Percentiles rank a stretch among this genome's conserved stretches.
Evolutionary conservation across 1,140 invertebrate genomes (phyloP).

Genomic region (Panagrolaimus sp.): DNA sequence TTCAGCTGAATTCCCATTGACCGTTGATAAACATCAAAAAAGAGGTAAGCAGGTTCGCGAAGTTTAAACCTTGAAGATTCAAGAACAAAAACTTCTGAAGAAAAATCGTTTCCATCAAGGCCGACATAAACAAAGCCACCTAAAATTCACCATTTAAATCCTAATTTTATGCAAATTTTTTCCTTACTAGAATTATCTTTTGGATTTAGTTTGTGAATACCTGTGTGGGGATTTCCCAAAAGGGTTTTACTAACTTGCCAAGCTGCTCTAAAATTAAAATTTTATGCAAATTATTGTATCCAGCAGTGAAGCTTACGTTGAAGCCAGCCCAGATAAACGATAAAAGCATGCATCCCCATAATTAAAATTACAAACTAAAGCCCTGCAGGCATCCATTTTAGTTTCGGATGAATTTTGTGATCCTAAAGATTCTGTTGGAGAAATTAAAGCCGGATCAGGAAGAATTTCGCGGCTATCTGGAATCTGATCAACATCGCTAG

Average conservation of each 20-base stretch:
- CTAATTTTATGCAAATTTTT: neutral
- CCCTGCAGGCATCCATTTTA: conserved; percentile 28
- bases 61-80: conserved; percentile 33
- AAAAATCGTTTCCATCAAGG: conserved; percentile 34
- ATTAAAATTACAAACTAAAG: conserved; percentile 35
- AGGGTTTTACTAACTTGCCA: conserved; percentile 27
- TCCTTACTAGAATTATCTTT: conserved; percentile 24
- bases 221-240: conserved; percentile 44
- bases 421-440: neutral
- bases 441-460: neutral
- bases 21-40: conserved; percentile 48
- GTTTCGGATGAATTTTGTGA: conserved; percentile 9
- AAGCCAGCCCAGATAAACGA: conserved; percentile 24
- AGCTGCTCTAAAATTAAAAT: neutral
- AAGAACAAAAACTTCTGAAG: conserved; percentile 41
- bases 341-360: conserved; percentile 34
- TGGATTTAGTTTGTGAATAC: conserved; percentile 33
- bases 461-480: neutral
- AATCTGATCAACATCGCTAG: neutral
- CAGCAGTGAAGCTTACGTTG: conserved; percentile 19
- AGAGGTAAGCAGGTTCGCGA: conserved; percentile 29
- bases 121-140: conserved; percentile 47
- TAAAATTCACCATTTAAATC: conserved; percentile 20
- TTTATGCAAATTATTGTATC: conserved; percentile 3
- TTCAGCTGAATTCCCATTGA: conserved; percentile 46